Evolutionary conservation across 2,888 invertebrate species (phyloP).

Genomic region (Ephialtes manifestator): DNA sequence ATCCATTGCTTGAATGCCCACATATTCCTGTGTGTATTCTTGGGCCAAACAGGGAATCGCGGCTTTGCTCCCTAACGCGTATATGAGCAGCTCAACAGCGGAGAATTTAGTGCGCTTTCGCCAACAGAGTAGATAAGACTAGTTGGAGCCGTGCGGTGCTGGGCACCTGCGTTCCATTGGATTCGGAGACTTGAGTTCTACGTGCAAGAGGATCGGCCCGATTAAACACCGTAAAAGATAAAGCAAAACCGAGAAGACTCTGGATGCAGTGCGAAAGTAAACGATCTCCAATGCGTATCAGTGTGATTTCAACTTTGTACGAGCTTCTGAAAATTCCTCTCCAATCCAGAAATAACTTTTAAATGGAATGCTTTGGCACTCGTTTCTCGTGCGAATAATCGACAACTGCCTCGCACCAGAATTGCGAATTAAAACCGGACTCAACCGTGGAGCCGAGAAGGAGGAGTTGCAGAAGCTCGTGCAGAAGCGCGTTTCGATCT

Average conservation of each 20-base stretch:
- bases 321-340: conserved; percentile 30
- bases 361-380: neutral
- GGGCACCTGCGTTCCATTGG: conserved; percentile 42
- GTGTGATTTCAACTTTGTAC: conserved; percentile 1
- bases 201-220: conserved; percentile 17
- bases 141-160: conserved; percentile 47
- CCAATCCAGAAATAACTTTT: neutral
- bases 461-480: conserved; percentile 65
- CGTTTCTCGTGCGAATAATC: conserved; percentile 25
- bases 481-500: conserved; percentile 70
- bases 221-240: conserved; percentile 1
- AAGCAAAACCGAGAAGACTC: conserved; percentile 1
- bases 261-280: conserved; percentile 10
- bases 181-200: conserved; percentile 5
- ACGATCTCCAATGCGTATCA: conserved; percentile 44
- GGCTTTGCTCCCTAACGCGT: neutral
- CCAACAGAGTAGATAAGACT: conserved; percentile 64
- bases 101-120: conserved; percentile 66
- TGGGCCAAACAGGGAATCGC: conserved; percentile 42
- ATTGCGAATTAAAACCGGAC: conserved; percentile 55
- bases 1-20: conserved; percentile 33
- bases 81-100: conserved; percentile 44
- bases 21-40: neutral
- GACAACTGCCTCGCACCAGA: conserved; percentile 29
- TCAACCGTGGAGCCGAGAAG: conserved; percentile 22